These are phyloP conservation scores for Diadegma fenestrale DNA, from an alignment of 2,888 invertebrate species.

Conservation along the genomic window DNA sequence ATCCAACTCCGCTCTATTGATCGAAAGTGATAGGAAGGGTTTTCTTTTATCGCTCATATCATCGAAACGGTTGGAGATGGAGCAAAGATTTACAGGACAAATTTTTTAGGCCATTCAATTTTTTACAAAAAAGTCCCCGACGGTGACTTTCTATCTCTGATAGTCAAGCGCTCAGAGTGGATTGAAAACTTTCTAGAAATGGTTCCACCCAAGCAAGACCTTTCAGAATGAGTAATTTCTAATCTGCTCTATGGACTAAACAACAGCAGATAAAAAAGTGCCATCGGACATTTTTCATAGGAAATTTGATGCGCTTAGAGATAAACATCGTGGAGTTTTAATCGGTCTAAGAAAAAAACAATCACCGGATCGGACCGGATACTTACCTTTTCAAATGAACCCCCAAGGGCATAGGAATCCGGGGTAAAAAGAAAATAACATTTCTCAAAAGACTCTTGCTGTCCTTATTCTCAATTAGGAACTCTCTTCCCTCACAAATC, in stretches of 20 bases:
- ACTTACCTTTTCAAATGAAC: conserved; percentile 79
- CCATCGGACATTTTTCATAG: not conserved
- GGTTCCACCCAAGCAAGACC: too few species aligned
- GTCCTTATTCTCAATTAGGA: conserved; percentile 79
- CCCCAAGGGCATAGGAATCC: conserved; percentile 78
- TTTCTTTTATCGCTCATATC: not conserved
- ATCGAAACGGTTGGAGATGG: not conserved
- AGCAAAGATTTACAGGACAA: not conserved
- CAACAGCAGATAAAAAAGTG: not conserved
- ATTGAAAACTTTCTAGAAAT: conserved; percentile 2
- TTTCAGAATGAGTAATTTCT: too few species aligned
- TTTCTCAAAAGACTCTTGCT: conserved; percentile 81
- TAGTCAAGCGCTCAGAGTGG: not conserved
- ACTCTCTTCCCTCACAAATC: conserved; percentile 81
- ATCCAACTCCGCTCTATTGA: not conserved
- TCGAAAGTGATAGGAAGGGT: not conserved
- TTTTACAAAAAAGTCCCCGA: not conserved
- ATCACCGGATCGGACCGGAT: too few species aligned
- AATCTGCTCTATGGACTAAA: not conserved
- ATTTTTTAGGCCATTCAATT: not conserved
- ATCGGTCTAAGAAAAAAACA: not conserved
- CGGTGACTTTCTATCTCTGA: not conserved
- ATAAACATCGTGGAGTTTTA: not conserved
- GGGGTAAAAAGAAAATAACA: conserved; percentile 78
- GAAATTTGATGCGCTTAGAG: not conserved